phyloP scores from a whole-genome alignment of 2,113 vertebrate species.

The Agelaius tricolor region DNA sequence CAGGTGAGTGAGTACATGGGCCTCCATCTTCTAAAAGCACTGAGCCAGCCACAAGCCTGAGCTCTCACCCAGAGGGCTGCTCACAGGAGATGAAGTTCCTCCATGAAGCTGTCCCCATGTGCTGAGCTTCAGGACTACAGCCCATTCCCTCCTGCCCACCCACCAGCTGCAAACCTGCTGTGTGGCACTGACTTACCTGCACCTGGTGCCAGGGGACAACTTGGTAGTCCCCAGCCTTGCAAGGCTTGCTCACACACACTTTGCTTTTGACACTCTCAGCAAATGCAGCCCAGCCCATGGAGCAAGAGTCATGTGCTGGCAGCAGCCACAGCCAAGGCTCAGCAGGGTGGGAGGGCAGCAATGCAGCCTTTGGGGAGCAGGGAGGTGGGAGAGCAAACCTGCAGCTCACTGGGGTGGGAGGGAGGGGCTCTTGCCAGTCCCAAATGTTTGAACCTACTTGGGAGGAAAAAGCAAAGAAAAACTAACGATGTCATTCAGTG shows the following conservation, averaged over 20 bases:
- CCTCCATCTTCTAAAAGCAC: background rate
- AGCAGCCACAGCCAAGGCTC: background rate
- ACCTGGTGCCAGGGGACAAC: background rate
- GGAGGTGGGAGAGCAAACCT: background rate
- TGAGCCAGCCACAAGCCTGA: background rate
- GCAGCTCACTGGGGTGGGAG: background rate
- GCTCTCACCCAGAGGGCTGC: background rate
- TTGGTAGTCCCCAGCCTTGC: background rate
- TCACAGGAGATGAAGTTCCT: background rate
- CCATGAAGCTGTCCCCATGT: background rate
- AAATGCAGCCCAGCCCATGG: background rate
- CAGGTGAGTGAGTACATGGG: background rate
- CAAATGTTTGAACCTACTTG: background rate
- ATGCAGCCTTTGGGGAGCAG: background rate
- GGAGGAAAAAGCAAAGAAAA: conserved; percentile 5
- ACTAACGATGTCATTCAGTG: background rate
- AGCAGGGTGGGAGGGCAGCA: background rate
- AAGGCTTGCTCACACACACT: background rate
- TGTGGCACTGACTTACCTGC: background rate
- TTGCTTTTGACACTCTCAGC: background rate
- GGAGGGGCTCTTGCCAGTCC: background rate
- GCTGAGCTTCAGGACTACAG: background rate
- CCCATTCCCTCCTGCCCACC: background rate
- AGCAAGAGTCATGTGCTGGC: background rate
- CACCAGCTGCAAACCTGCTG: background rate